phyloP scores from a whole-genome alignment of 2,113 vertebrate species.

The Mobula birostris region DNA sequence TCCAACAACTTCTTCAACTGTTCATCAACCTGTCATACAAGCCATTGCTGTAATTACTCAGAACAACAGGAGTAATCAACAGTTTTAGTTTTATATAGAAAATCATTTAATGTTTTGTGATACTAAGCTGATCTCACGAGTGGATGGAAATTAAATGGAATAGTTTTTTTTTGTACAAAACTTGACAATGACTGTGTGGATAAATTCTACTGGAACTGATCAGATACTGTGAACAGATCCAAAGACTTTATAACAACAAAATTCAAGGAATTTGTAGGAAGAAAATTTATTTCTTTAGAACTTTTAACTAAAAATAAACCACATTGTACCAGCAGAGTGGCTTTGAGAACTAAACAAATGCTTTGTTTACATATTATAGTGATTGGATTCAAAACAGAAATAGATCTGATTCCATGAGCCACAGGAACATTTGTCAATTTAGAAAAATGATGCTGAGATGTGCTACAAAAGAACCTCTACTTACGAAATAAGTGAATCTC shows the following conservation, averaged over 20 bases:
- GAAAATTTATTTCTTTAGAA: neutral
- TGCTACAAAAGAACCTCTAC: neutral
- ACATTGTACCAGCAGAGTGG: neutral
- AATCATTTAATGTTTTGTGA: neutral
- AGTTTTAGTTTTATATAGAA: neutral
- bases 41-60: neutral
- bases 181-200: neutral
- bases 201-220: neutral
- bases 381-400: neutral
- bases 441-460: neutral
- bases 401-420: neutral
- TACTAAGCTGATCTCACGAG: neutral
- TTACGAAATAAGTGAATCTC: neutral
- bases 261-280: neutral
- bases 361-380: neutral
- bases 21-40: constrained; percentile 58
- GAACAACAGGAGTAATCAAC: neutral
- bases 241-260: neutral
- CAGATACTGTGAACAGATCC: neutral
- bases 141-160: neutral
- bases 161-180: too few relatives aligned
- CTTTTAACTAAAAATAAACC: neutral
- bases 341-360: neutral
- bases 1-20: constrained; percentile 69
- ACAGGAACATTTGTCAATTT: neutral